These are phyloP conservation scores for Tetanocera ferruginea DNA, from an alignment of 2,888 invertebrate genomes.

Conservation along the genomic window DNA sequence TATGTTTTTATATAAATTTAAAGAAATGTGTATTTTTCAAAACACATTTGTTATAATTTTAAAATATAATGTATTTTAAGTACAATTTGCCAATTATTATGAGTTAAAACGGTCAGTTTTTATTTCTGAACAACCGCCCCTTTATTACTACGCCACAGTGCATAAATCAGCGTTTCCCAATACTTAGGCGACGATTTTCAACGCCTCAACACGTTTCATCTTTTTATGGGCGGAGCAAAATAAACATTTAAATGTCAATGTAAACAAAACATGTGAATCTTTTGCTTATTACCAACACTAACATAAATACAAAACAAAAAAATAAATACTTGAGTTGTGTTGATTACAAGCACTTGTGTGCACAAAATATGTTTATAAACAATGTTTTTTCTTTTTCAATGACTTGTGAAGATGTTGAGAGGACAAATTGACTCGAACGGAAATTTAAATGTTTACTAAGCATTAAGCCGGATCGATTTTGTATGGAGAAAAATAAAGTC, in stretches of 20 bases:
- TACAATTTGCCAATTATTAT: too few relatives aligned
- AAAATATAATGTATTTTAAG: too few relatives aligned
- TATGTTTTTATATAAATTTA: too few relatives aligned
- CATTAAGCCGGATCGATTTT: too few relatives aligned
- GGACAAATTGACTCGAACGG: background rate
- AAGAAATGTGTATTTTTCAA: too few relatives aligned
- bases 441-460: background rate
- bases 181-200: too few relatives aligned
- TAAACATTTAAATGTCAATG: slow-evolving; percentile 9
- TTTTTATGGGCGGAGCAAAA: slow-evolving; percentile 10
- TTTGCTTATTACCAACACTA: background rate
- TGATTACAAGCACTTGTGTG: slow-evolving; percentile 2
- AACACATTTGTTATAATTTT: too few relatives aligned
- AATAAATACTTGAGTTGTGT: slow-evolving; percentile 24
- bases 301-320: background rate
- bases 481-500: too few relatives aligned
- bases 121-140: too few relatives aligned
- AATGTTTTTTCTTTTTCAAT: background rate
- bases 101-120: too few relatives aligned
- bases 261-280: slow-evolving; percentile 24
- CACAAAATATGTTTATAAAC: background rate
- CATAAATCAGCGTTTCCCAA: too few relatives aligned
- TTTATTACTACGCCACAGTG: too few relatives aligned
- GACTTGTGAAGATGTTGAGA: background rate
- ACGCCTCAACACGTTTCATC: background rate